Conservation (phyloP, 2,888 invertebrate species). For the Maniola hyperantus region DNA sequence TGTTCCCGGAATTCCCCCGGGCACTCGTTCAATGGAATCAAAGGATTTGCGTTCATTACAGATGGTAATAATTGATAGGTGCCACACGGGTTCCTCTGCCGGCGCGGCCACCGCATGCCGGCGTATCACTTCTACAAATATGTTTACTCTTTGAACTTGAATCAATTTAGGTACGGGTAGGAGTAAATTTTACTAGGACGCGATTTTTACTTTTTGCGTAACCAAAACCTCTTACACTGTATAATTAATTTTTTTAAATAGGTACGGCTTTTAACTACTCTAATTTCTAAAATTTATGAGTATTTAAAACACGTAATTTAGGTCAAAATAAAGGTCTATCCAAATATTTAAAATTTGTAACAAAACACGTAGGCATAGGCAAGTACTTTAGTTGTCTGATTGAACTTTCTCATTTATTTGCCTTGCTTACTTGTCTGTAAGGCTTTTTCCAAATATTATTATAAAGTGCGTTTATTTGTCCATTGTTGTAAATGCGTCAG, state of each 20-base stretch:
- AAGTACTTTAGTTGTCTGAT: no score
- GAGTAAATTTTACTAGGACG: background rate
- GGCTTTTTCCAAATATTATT: no score
- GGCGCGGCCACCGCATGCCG: constrained; percentile 39
- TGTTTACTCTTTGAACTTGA: background rate
- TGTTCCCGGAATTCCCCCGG: constrained; percentile 53
- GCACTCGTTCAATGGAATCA: constrained; percentile 80
- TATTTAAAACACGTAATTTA: no score
- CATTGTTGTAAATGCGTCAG: no score
- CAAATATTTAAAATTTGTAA: background rate
- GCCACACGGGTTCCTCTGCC: constrained; percentile 43
- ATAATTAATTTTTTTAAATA: no score
- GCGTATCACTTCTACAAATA: constrained; percentile 14
- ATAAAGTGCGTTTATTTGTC: no score
- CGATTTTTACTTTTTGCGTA: background rate
- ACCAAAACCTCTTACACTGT: no score
- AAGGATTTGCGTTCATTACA: constrained; percentile 81
- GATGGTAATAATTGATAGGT: constrained; percentile 74
- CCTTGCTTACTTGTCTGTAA: no score
- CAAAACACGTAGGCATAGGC: no score
- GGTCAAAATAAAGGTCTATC: background rate
- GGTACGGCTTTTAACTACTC: no score
- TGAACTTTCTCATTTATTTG: no score
- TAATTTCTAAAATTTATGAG: no score
- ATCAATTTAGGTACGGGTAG: background rate